A percentile compares a stretch with the other conserved stretches of the same genome.
Conservation (phyloP, 2,888 invertebrate genomes). For the Syritta pipiens region DNA sequence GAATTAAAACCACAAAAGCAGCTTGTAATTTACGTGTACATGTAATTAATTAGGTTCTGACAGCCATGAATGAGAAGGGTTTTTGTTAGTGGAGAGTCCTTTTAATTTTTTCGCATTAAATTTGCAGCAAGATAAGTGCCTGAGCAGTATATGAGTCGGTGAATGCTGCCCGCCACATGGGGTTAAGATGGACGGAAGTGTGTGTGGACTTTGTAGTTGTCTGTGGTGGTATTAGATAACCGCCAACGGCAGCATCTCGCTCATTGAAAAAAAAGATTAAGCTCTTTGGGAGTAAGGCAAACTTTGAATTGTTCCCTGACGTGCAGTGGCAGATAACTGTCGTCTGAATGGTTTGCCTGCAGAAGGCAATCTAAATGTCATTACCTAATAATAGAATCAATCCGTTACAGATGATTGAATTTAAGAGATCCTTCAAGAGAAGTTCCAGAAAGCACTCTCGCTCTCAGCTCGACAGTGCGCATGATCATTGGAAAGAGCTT, state of each 20-base stretch:
- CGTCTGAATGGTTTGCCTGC: constrained; percentile 14
- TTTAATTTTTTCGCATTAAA: not conserved
- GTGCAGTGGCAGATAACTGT: constrained; percentile 14
- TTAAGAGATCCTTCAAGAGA: constrained; percentile 34
- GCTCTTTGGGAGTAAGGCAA: not conserved
- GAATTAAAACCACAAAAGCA: not conserved
- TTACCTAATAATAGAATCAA: constrained; percentile 63
- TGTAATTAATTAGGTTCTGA: constrained; percentile 6
- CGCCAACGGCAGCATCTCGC: not conserved
- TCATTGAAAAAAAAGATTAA: not conserved
- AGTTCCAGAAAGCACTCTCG: constrained; percentile 3
- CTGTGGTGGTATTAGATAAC: not conserved
- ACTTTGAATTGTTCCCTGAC: constrained; percentile 1
- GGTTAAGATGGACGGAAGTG: not conserved
- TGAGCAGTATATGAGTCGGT: not conserved
- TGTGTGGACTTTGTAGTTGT: not conserved
- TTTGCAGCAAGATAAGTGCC: too few species aligned
- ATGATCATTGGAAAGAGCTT: too few species aligned
- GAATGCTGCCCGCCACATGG: not conserved
- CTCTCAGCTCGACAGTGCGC: not conserved
- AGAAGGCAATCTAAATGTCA: constrained; percentile 56
- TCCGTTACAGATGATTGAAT: constrained; percentile 27
- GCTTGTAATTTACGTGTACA: constrained; percentile 6
- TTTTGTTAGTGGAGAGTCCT: not conserved
- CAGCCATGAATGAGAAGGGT: not conserved